Percentiles rank a stretch among this genome's conserved stretches.
Evolutionary conservation across 2,888 invertebrate species (phyloP).

Genomic region (Rapana venosa): DNA sequence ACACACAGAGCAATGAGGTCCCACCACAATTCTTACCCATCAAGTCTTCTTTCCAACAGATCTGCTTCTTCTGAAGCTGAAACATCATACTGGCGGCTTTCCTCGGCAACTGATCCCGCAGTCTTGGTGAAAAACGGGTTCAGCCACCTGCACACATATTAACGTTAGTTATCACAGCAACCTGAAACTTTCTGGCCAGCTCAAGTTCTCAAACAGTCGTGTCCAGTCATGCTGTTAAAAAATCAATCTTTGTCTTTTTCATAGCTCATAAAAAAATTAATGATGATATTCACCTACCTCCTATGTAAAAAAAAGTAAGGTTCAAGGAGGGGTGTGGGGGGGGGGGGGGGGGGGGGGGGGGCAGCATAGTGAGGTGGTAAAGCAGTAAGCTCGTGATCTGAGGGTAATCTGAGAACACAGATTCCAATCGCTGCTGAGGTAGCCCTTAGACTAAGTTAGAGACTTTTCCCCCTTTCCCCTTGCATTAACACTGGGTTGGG

Average conservation of each 20-base stretch:
- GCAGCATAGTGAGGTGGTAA: too few species aligned
- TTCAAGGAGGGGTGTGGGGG: too few species aligned
- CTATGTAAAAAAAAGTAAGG: too few species aligned
- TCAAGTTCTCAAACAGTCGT: background rate
- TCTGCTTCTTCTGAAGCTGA: slow-evolving; percentile 38
- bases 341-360: too few species aligned
- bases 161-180: too few species aligned
- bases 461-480: too few species aligned
- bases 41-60: slow-evolving; percentile 33
- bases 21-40: background rate
- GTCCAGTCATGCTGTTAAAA: background rate
- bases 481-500: background rate
- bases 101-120: background rate
- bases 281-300: too few species aligned
- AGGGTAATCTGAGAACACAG: too few species aligned
- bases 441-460: too few species aligned
- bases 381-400: too few species aligned
- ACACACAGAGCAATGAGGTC: background rate
- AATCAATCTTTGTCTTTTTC: background rate
- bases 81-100: slow-evolving; percentile 30
- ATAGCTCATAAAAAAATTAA: background rate
- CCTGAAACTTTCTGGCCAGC: too few species aligned
- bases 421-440: too few species aligned
- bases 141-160: slow-evolving; percentile 27
- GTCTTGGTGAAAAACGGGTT: slow-evolving; percentile 13